These are phyloP conservation scores for Rhinoraja longicauda DNA, from an alignment of 2,797 vertebrate species.

Conservation along the genomic window DNA sequence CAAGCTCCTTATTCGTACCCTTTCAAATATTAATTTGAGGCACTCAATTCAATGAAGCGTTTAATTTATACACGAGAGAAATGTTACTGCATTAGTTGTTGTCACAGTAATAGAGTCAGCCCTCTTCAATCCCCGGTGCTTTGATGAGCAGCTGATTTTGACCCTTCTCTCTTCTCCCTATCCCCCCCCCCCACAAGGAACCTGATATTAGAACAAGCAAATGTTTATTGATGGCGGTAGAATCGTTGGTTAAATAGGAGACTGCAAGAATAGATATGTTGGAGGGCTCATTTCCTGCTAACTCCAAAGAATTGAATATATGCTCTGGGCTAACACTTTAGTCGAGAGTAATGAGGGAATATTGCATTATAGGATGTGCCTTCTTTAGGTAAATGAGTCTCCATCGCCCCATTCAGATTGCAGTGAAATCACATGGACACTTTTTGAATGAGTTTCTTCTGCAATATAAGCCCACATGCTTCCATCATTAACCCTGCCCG, in stretches of 20 bases:
- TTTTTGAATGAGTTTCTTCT: background rate
- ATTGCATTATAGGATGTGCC: background rate
- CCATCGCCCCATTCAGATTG: background rate
- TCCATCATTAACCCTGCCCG: background rate
- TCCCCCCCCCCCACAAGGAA: constrained; percentile 31
- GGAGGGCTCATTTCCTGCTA: constrained; percentile 27
- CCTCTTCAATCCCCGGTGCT: background rate
- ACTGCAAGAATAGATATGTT: background rate
- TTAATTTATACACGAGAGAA: constrained; percentile 38
- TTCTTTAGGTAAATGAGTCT: background rate
- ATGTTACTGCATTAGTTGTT: constrained; percentile 32
- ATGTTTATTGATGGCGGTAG: background rate
- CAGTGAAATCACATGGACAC: background rate
- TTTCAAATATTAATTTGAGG: constrained; percentile 34
- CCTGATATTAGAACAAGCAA: background rate
- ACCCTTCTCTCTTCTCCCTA: background rate
- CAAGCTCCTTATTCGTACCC: constrained; percentile 16
- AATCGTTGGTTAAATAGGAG: background rate
- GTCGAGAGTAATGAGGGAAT: background rate
- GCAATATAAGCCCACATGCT: background rate
- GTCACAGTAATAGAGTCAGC: constrained; percentile 29
- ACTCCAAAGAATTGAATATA: background rate
- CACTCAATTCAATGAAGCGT: constrained; percentile 29
- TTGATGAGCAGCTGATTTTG: constrained; percentile 27
- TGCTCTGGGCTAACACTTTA: background rate